These are phyloP conservation scores for Leptarthrus brevirostris DNA, from an alignment of 2,888 invertebrate species.

Conservation along the genomic window DNA sequence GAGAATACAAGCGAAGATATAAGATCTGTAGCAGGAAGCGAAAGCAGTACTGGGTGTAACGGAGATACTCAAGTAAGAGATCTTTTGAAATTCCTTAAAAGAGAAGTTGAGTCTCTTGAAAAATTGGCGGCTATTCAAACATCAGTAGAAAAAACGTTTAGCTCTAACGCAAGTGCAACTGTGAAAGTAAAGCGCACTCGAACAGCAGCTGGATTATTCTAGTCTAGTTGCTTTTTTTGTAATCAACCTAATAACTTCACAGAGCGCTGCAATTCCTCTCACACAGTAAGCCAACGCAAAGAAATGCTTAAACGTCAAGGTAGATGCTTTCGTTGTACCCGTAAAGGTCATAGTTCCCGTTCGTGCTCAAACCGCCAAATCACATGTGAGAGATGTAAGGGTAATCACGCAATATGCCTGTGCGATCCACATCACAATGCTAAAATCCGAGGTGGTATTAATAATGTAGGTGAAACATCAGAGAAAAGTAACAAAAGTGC, in stretches of 20 bases:
- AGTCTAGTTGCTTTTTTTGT: not conserved
- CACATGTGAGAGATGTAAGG: not conserved
- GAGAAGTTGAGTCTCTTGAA: conserved; percentile 13
- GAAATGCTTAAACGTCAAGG: not conserved
- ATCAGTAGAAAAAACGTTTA: too few species aligned
- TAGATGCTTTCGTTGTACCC: not conserved
- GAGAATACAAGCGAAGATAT: too few species aligned
- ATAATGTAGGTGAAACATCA: too few species aligned
- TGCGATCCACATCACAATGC: too few species aligned
- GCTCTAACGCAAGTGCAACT: too few species aligned
- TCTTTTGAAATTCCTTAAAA: not conserved
- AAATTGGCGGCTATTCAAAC: not conserved
- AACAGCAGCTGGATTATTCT: not conserved
- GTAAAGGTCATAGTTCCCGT: not conserved
- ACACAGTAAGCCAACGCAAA: not conserved
- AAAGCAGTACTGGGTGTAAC: not conserved
- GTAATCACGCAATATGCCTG: not conserved
- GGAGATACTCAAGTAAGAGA: not conserved
- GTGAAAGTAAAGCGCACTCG: not conserved
- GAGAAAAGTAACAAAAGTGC: too few species aligned
- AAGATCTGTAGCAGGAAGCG: not conserved
- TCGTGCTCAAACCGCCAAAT: not conserved
- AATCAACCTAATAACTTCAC: not conserved
- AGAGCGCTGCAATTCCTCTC: not conserved
- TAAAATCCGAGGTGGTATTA: too few species aligned